Conservation (phyloP, 30 jellyfish, hydroid and myxozoan species). For the Sanderia malayensis region DNA sequence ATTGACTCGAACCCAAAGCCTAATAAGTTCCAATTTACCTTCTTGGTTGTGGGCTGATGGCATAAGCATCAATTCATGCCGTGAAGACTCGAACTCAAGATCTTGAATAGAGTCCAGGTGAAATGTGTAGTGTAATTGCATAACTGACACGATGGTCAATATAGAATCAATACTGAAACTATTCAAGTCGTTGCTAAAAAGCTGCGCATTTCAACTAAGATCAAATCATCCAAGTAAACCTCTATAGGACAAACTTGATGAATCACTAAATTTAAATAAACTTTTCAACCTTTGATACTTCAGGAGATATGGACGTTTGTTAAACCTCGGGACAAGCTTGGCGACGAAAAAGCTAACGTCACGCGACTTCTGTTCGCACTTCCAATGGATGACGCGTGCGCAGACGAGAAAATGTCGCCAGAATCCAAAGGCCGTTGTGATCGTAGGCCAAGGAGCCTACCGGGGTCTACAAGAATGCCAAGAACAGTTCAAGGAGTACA, state of each 20-base stretch:
- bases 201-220: too few relatives aligned
- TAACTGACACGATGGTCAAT: not conserved
- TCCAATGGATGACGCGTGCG: slow-evolving; percentile 67
- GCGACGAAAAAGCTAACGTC: slow-evolving; percentile 53
- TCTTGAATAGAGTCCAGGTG: too few relatives aligned
- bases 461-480: slow-evolving; percentile 81
- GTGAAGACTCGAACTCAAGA: too few relatives aligned
- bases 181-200: too few relatives aligned
- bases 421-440: slow-evolving; percentile 60
- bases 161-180: too few relatives aligned
- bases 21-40: too few relatives aligned
- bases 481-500: slow-evolving; percentile 41
- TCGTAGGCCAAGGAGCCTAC: slow-evolving; percentile 73
- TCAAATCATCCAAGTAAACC: too few relatives aligned
- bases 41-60: too few relatives aligned
- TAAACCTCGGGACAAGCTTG: slow-evolving; percentile 61
- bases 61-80: too few relatives aligned
- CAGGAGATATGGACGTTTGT: slow-evolving; percentile 70
- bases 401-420: slow-evolving; percentile 57
- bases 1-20: too few relatives aligned
- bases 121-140: too few relatives aligned
- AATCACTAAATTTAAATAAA: not conserved
- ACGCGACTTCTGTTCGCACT: slow-evolving; percentile 53
- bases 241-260: not conserved
- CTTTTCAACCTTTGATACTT: not conserved